These are phyloP conservation scores for Agriotes lineatus DNA, from an alignment of 2,888 invertebrate genomes.

Conservation along the genomic window DNA sequence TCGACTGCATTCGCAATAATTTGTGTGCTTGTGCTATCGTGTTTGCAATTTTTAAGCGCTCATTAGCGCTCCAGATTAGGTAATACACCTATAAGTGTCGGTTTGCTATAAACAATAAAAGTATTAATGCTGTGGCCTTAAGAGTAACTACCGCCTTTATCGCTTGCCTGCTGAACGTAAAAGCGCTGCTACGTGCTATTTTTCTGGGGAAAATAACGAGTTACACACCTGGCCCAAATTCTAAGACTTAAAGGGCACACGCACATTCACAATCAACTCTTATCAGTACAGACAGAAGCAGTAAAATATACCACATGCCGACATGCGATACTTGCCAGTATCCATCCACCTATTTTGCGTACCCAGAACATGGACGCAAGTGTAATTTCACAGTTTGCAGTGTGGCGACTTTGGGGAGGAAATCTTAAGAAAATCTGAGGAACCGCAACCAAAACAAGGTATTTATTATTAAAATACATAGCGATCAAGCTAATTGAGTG, in stretches of 20 bases:
- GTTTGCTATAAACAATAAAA: not conserved
- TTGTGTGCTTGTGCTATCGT: not conserved
- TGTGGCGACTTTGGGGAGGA: not conserved
- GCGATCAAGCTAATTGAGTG: no score
- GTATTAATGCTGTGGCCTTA: not conserved
- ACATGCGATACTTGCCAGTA: slow-evolving; percentile 5
- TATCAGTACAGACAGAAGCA: slow-evolving; percentile 4
- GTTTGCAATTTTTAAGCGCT: not conserved
- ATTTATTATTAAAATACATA: not conserved
- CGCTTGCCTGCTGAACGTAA: not conserved
- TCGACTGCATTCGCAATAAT: not conserved
- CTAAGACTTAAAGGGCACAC: not conserved
- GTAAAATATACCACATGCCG: not conserved
- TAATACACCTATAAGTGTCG: not conserved
- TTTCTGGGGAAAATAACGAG: not conserved
- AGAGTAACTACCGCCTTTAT: not conserved
- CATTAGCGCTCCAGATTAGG: not conserved
- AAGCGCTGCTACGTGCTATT: not conserved
- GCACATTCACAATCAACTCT: slow-evolving; percentile 15
- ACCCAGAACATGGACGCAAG: not conserved
- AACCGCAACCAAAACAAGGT: not conserved
- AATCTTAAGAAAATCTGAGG: not conserved
- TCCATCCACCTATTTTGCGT: not conserved
- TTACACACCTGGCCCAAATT: slow-evolving; percentile 7
- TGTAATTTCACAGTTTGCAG: not conserved